Evolutionary conservation across 2,888 invertebrate species (phyloP).

Genomic region (Nebria brevicollis): DNA sequence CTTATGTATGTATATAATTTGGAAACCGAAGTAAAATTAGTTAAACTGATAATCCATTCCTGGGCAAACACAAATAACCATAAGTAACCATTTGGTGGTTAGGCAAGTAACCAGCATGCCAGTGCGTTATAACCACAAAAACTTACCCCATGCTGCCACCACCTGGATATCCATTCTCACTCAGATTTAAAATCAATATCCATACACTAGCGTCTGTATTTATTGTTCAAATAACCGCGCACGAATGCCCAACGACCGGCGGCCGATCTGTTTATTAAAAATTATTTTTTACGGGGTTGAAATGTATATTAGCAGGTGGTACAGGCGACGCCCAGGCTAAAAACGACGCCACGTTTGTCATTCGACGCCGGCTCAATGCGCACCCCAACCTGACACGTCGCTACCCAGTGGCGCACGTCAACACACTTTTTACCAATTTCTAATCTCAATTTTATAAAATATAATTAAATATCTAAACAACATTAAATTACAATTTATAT

Average conservation of each 20-base stretch:
- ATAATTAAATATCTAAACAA: no score
- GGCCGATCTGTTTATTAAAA: neutral
- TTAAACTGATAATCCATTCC: neutral
- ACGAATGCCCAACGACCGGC: neutral
- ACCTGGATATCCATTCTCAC: slow-evolving; percentile 15
- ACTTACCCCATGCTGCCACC: slow-evolving; percentile 20
- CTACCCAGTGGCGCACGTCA: slow-evolving; percentile 16
- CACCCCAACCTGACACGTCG: slow-evolving; percentile 40
- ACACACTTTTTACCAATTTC: neutral
- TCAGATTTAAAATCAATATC: slow-evolving; percentile 3
- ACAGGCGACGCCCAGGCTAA: slow-evolving; percentile 61
- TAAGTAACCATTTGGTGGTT: neutral
- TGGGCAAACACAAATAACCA: neutral
- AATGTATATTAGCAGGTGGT: slow-evolving; percentile 13
- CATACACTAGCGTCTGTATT: neutral
- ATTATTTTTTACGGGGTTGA: slow-evolving; percentile 3
- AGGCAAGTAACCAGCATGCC: slow-evolving; percentile 7
- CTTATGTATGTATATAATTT: no score
- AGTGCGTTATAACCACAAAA: slow-evolving; percentile 13
- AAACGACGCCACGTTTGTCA: slow-evolving; percentile 60
- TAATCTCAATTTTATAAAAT: no score
- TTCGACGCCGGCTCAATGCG: slow-evolving; percentile 41
- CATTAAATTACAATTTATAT: no score
- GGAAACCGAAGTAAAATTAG: neutral
- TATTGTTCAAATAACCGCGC: neutral